Base-by-base conservation (phyloP, 1,140 invertebrate genomes). In the Pinna nobilis region DNA sequence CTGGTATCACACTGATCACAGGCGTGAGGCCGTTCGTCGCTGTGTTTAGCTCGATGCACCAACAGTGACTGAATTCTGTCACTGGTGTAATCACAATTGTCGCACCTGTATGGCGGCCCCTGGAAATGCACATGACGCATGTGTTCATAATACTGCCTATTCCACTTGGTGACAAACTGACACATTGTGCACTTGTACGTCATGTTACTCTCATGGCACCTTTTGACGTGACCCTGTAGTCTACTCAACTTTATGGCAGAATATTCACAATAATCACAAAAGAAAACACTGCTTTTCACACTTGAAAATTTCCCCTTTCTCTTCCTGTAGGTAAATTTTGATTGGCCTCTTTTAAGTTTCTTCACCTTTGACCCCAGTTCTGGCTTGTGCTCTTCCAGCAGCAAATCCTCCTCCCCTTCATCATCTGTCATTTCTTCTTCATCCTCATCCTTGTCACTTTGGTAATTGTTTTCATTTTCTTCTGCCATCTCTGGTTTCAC, bases 101-200 rank as follows among this genome's bases (percentile, higher is more conserved):
- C 92, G 88, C 93, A 94, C 61, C 89, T 88, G 82, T 90, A 93
- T 32, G 92, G 92, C 28, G 93, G 93, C 15, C 92, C 92, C 23
- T 88, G 82, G 84, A 92, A 93, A 85, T 93, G 92, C 28, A 37
- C 39, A 39, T 77, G 50, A 79, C 91, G 92, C 91, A 93, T 92
- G 82, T 94, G 93, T 44, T 88, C 86, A 78, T 92, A 92, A 84
- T 92, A 94, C 71, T 91, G 90, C 33, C 91, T 89, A 80, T 92
- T 93, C 89, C 92, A 93, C 77, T 91, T 91, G 73, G 92, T 92
- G 39, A 91, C 91, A 86, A 92, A 93, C 23, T 90, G 87, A 87
- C 93, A 94, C 33, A 93, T 81, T 84, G 92, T 91, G 77, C 91
- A 90, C 18, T 39, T 32, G 6, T 65, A 60, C 9, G 47, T 35